These are phyloP conservation scores for Clostera curtula DNA, from an alignment of 2,888 invertebrate genomes.

Conservation along the genomic window DNA sequence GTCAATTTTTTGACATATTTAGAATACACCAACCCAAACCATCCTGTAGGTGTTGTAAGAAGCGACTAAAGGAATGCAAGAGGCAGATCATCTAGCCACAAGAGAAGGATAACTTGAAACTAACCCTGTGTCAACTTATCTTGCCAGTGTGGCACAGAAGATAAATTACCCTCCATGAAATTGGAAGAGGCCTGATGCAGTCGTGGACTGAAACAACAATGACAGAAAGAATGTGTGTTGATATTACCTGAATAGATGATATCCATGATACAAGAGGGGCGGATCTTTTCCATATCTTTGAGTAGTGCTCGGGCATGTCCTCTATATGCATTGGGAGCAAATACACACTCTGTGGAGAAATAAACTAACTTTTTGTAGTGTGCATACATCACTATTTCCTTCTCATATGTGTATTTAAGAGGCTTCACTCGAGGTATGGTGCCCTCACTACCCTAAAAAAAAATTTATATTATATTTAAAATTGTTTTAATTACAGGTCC, in stretches of 20 bases:
- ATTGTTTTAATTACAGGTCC: background rate
- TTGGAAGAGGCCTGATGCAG: too few species aligned
- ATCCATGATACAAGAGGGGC: slow-evolving; percentile 93
- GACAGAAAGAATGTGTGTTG: background rate
- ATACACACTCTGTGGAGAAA: slow-evolving; percentile 99
- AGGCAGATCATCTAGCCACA: too few species aligned
- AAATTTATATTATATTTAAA: slow-evolving; percentile 1
- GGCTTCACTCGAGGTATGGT: slow-evolving; percentile 95
- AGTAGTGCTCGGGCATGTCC: slow-evolving; percentile 92
- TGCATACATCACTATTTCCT: slow-evolving; percentile 99
- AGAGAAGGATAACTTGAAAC: too few species aligned
- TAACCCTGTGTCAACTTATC: too few species aligned
- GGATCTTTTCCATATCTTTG: slow-evolving; percentile 95
- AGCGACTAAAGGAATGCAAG: too few species aligned
- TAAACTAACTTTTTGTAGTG: slow-evolving; percentile 96
- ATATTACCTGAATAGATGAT: slow-evolving; percentile 88
- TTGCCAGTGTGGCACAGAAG: too few species aligned
- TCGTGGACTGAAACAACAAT: background rate
- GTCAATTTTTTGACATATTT: background rate
- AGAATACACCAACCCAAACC: too few species aligned
- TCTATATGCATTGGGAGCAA: slow-evolving; percentile 98
- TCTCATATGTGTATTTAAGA: slow-evolving; percentile 97
- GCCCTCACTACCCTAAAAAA: slow-evolving; percentile 81
- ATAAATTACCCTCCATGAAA: too few species aligned
- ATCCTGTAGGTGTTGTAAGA: too few species aligned